These are phyloP conservation scores for Metellina segmentata DNA, from an alignment of 2,888 invertebrate species.

Conservation along the genomic window DNA sequence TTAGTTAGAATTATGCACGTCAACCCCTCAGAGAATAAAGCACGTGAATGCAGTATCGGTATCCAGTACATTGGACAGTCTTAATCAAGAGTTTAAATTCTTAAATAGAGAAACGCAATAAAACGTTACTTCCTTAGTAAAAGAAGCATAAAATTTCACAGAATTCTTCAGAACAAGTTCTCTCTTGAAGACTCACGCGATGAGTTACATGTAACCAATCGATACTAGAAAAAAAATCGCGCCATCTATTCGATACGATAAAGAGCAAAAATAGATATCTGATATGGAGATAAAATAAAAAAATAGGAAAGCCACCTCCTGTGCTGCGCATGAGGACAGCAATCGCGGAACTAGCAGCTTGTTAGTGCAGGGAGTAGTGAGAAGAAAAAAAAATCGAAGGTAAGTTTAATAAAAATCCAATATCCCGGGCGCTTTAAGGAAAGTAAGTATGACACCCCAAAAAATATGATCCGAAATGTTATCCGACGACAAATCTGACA, in stretches of 20 bases:
- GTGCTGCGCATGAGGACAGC: neutral
- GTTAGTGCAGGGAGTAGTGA: conserved; percentile 40
- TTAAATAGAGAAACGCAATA: no score
- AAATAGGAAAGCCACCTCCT: no score
- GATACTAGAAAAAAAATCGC: neutral
- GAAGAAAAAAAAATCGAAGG: conserved; percentile 27
- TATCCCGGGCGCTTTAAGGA: conserved; percentile 26
- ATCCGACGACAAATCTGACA: conserved; percentile 65
- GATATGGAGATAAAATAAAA: no score
- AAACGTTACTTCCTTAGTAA: no score
- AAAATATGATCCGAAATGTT: conserved; percentile 74
- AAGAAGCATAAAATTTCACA: no score
- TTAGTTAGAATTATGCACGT: no score
- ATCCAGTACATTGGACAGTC: no score
- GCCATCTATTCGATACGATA: neutral
- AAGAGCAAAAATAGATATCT: conserved; percentile 14
- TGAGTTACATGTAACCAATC: neutral
- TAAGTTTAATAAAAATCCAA: conserved; percentile 72
- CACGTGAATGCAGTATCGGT: no score
- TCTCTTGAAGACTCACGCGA: no score
- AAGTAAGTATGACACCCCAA: conserved; percentile 50
- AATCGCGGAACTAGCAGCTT: conserved; percentile 37
- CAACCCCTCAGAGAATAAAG: no score
- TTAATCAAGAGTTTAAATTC: no score
- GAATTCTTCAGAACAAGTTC: no score